Percentiles rank a stretch among this genome's conserved stretches.
These are phyloP conservation scores for Thaumetopoea pityocampa DNA, from an alignment of 1,140 invertebrate genomes.

Conservation along the genomic window DNA sequence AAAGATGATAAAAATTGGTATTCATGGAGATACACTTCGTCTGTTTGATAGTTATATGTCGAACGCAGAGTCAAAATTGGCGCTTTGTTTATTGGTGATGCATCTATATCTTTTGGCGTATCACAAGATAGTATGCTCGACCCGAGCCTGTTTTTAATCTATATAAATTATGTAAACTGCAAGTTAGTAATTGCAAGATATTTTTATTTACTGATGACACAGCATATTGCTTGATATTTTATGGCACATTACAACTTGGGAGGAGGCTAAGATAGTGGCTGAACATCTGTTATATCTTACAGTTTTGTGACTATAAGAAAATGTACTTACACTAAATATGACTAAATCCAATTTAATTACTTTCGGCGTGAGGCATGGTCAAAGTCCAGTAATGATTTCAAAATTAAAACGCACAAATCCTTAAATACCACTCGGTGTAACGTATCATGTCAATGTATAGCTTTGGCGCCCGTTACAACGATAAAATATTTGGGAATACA, in stretches of 20 bases:
- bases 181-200: constrained; percentile 9
- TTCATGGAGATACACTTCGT: constrained; percentile 7
- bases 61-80: constrained; percentile 7
- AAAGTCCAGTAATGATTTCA: no score
- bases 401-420: no score
- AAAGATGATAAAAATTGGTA: constrained; percentile 13
- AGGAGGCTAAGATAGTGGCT: constrained; percentile 4
- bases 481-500: no score
- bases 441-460: no score
- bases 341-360: constrained; percentile 20
- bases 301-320: constrained; percentile 20
- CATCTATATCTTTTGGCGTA: constrained; percentile 7
- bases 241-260: constrained; percentile 12
- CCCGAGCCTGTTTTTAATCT: constrained; percentile 23
- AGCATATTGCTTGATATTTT: no score
- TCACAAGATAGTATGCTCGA: constrained; percentile 24
- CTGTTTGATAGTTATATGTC: no score
- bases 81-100: constrained; percentile 6
- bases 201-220: constrained; percentile 26
- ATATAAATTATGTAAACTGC: constrained; percentile 19
- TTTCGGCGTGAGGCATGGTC: no score
- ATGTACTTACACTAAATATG: constrained; percentile 21
- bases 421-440: no score
- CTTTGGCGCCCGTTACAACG: no score
- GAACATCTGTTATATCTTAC: constrained; percentile 1